Evolutionary conservation across 2,113 vertebrate species (phyloP).

Genomic region (Antennarius striatus): DNA sequence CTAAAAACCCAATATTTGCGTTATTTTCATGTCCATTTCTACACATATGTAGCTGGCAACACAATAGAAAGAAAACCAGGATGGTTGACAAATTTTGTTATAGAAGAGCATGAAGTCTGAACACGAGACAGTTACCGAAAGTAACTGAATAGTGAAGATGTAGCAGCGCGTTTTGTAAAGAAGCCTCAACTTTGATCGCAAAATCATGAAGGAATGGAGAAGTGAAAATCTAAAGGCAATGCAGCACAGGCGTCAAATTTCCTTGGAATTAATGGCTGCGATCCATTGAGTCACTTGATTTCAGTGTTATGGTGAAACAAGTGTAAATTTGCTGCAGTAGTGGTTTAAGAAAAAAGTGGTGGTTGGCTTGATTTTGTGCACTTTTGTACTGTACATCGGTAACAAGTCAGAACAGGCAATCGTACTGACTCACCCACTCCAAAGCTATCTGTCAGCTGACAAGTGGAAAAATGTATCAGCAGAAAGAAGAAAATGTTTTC

Average conservation of each 20-base stretch:
- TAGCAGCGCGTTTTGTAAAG: not conserved
- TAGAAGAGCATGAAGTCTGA: not conserved
- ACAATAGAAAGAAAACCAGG: too few relatives aligned
- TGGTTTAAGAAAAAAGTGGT: not conserved
- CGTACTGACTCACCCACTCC: constrained; percentile 45
- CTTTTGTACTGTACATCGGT: constrained; percentile 8
- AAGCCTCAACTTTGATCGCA: constrained; percentile 1
- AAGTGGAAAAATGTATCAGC: constrained; percentile 9
- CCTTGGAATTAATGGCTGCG: not conserved
- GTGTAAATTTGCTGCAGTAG: not conserved
- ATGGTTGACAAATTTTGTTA: too few relatives aligned
- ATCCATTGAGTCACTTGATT: not conserved
- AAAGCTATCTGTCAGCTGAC: constrained; percentile 9
- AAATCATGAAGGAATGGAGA: not conserved
- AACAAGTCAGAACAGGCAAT: constrained; percentile 52
- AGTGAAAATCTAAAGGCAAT: not conserved
- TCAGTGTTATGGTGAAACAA: not conserved
- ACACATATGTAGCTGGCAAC: not conserved
- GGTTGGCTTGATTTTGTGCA: constrained; percentile 3
- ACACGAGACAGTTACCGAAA: too few relatives aligned
- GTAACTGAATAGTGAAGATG: too few relatives aligned
- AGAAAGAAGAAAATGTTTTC: constrained; percentile 4
- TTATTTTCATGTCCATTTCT: not conserved
- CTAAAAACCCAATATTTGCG: too few relatives aligned
- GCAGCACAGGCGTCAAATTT: not conserved